Evolutionary conservation across 1,140 invertebrate species (phyloP).

Genomic region (Megathymus violae): DNA sequence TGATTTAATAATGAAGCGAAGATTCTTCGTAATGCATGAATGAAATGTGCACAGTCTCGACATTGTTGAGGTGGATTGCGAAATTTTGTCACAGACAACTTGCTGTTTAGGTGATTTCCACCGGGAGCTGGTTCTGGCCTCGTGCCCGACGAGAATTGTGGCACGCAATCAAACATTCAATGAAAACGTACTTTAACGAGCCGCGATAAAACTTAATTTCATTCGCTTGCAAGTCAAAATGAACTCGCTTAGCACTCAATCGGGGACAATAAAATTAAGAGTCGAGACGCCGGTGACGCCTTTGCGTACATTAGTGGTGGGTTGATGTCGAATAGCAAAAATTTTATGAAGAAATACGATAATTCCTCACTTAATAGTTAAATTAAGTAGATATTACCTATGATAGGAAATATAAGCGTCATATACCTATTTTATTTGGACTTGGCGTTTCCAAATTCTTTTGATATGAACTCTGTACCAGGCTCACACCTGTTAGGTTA

Average conservation of each 20-base stretch:
- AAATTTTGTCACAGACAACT: slow-evolving; percentile 22
- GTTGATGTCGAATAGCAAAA: no score
- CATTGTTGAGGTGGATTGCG: slow-evolving; percentile 20
- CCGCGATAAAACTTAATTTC: slow-evolving; percentile 23
- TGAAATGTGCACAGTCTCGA: slow-evolving; percentile 12
- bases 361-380: no score
- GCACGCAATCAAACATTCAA: slow-evolving; percentile 18
- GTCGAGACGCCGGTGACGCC: background rate
- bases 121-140: slow-evolving; percentile 2
- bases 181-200: slow-evolving; percentile 23
- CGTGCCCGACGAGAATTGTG: slow-evolving; percentile 5
- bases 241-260: slow-evolving; percentile 23
- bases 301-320: no score
- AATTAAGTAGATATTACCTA: no score
- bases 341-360: no score
- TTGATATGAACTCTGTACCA: no score
- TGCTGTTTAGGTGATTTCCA: slow-evolving; percentile 29
- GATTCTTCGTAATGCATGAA: slow-evolving; percentile 4
- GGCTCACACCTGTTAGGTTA: no score
- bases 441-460: no score
- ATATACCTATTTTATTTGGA: no score
- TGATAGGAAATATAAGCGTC: no score
- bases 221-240: slow-evolving; percentile 13
- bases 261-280: slow-evolving; percentile 18
- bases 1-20: slow-evolving; percentile 8